Conservation (phyloP, 2,888 invertebrate genomes). For the Willowsia nigromaculata region DNA sequence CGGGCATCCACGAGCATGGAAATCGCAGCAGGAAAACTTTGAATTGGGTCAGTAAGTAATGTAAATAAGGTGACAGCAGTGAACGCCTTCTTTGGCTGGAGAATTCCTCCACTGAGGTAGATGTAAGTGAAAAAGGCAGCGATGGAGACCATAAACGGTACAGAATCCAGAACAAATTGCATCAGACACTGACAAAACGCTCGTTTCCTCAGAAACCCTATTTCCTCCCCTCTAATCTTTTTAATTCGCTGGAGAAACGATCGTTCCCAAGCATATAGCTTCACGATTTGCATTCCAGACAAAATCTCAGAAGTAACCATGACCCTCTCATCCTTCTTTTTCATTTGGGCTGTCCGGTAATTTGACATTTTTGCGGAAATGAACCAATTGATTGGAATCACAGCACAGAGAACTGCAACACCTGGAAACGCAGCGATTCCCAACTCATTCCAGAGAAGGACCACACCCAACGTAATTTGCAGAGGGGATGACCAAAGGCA, state of each 20-base stretch:
- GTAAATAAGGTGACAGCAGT: slow-evolving; percentile 83
- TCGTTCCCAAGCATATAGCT: slow-evolving; percentile 63
- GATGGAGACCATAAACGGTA: slow-evolving; percentile 81
- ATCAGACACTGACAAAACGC: slow-evolving; percentile 94
- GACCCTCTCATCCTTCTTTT: slow-evolving; percentile 88
- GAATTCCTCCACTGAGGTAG: slow-evolving; percentile 80
- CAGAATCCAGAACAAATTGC: slow-evolving; percentile 83
- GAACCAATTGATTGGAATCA: slow-evolving; percentile 93
- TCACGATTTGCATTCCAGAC: slow-evolving; percentile 90
- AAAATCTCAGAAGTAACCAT: slow-evolving; percentile 96
- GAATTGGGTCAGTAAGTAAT: slow-evolving; percentile 83
- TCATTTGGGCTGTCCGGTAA: slow-evolving; percentile 63
- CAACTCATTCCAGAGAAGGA: slow-evolving; percentile 84
- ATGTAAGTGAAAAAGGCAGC: slow-evolving; percentile 80
- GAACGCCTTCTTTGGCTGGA: slow-evolving; percentile 82
- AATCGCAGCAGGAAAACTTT: slow-evolving; percentile 81
- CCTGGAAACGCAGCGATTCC: slow-evolving; percentile 93
- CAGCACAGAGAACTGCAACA: slow-evolving; percentile 93
- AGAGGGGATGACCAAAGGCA: slow-evolving; percentile 95
- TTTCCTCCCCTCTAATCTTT: slow-evolving; percentile 92
- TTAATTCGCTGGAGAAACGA: slow-evolving; percentile 86
- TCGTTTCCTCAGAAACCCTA: slow-evolving; percentile 87
- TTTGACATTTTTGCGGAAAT: slow-evolving; percentile 82
- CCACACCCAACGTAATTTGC: slow-evolving; percentile 91
- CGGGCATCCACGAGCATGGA: slow-evolving; percentile 79